phyloP scores from a whole-genome alignment of 2,797 vertebrate genomes.

The Steatocranus sp. region DNA sequence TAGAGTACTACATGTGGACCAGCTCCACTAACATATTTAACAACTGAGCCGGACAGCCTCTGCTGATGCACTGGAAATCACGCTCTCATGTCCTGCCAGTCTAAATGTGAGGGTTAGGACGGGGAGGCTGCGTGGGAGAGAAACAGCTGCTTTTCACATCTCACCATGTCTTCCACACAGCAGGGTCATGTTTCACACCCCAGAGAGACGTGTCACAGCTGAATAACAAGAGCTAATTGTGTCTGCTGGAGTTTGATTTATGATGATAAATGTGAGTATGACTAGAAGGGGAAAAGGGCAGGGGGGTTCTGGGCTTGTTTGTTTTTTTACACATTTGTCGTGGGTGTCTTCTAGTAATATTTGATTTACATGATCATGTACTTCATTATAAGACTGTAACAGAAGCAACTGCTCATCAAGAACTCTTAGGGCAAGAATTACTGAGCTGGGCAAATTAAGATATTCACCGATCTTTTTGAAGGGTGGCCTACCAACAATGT shows the following conservation, averaged over 20 bases:
- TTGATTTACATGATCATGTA: neutral
- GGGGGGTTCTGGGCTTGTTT: neutral
- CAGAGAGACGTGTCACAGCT: slow-evolving; percentile 27
- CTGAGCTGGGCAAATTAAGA: neutral
- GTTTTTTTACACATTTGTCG: neutral
- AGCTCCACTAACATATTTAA: slow-evolving; percentile 6
- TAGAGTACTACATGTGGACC: neutral
- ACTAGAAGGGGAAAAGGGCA: neutral
- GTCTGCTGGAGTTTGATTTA: slow-evolving; percentile 7
- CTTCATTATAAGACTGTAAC: neutral
- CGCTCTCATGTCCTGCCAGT: slow-evolving; percentile 59
- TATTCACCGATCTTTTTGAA: neutral
- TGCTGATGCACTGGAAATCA: slow-evolving; percentile 22
- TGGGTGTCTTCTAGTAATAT: neutral
- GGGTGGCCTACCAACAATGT: neutral
- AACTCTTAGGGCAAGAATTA: neutral
- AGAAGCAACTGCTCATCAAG: neutral
- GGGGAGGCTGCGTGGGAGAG: slow-evolving; percentile 49
- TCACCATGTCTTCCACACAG: slow-evolving; percentile 20
- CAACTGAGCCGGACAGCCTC: slow-evolving; percentile 12
- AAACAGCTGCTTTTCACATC: slow-evolving; percentile 70
- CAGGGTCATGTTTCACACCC: slow-evolving; percentile 39
- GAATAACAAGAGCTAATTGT: slow-evolving; percentile 23
- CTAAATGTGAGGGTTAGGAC: slow-evolving; percentile 45
- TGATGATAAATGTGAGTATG: neutral